Evolutionary conservation across 2,888 invertebrate species (phyloP).

Genomic region (Teleiodes luculella): DNA sequence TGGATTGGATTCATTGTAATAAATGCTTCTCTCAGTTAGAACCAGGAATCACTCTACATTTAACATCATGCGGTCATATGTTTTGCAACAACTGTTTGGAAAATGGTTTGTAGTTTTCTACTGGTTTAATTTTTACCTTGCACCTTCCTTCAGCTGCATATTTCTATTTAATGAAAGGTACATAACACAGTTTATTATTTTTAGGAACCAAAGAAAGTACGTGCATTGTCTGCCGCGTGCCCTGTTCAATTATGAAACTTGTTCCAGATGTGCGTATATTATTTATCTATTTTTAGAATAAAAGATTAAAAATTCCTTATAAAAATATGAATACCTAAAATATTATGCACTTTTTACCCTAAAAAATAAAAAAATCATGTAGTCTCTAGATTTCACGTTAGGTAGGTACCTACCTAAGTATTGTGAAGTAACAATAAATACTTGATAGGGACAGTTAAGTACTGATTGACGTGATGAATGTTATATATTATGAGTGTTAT

Average conservation of each 20-base stretch:
- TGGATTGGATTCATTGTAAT: constrained; percentile 78
- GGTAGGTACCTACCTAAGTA: no score
- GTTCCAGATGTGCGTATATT: constrained; percentile 59
- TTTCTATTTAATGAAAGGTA: background rate
- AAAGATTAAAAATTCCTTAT: no score
- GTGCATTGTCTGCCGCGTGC: constrained; percentile 64
- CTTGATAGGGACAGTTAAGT: no score
- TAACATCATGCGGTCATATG: constrained; percentile 77
- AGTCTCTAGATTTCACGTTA: no score
- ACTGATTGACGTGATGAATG: no score
- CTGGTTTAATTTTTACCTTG: background rate
- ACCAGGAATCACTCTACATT: constrained; percentile 62
- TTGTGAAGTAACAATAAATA: no score
- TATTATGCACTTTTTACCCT: no score
- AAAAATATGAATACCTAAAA: no score
- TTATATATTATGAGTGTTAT: no score
- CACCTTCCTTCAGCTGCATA: no score
- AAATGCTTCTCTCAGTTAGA: constrained; percentile 69
- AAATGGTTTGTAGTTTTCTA: constrained; percentile 47
- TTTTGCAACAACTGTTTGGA: constrained; percentile 71
- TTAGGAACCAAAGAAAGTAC: constrained; percentile 62
- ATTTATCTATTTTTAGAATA: no score
- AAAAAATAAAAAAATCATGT: no score
- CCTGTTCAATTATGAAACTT: constrained; percentile 69
- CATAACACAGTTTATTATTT: constrained; percentile 19